Base-by-base conservation (phyloP, 2,113 vertebrate species). In the Spea multiplicata region DNA sequence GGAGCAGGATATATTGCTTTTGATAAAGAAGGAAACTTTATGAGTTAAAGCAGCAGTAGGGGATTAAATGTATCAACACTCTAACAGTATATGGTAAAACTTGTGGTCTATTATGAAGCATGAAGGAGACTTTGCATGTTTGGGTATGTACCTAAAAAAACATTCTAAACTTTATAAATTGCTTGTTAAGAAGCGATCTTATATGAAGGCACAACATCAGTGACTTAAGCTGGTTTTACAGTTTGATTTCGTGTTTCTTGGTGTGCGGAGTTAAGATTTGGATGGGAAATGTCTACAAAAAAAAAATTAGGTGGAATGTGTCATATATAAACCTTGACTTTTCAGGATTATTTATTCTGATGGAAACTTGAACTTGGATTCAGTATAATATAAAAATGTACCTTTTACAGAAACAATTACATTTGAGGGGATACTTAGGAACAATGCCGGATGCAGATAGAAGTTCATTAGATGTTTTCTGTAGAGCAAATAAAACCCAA, bases 1-100 rank as follows among this genome's bases (percentile, higher is more conserved):
- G 49, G 8, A 73, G 62, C 62, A 67, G 71, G 77, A 80, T 80
- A 73, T 80, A 80, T 73, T 80, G 77, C 71, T 80, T 80, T 80
- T 80, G 77, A 80, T 80, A 73, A 80, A 78, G 50, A 72, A 71
- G 71, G 67, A 79, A 61, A 73, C 64, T 49, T 73, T 73, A 66
- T 67, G 71, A 72, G 77, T 59, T 80, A 67, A 73, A 73, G 71
- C 62, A 73, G 71, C 64, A 66, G 77, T 17, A 55, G 53, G 8
- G 70, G 62, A 80, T 80, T 73, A 80, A 70, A 73, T 67, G 70
- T 73, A 73, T 80, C 64, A 67, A 80, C 71, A 73, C 71, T 80
- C 62, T 14, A 73, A 80, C 69, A 80, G 77, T 80, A 64, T 80
- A 80, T 10, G 45, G n/a, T 8, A 59, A 73, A 73, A 49, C 16